phyloP scores from a whole-genome alignment of 2,797 vertebrate species.

The Silurus lanzhouensis region DNA sequence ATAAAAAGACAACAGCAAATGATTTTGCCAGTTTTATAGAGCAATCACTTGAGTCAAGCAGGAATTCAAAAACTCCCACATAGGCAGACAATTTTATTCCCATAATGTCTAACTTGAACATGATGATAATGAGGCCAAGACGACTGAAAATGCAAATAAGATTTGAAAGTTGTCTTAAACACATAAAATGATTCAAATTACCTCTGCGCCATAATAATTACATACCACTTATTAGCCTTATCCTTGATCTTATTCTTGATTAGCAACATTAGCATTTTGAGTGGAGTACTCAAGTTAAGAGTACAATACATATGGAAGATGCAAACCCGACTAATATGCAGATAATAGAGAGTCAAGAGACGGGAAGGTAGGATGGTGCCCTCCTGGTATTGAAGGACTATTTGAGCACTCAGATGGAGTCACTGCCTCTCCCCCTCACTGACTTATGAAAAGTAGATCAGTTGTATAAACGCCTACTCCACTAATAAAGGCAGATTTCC shows the following conservation, averaged over 20 bases:
- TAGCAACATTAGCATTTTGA: slow-evolving; percentile 3
- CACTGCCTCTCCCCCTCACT: slow-evolving; percentile 62
- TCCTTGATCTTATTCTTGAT: neutral
- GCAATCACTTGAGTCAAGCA: slow-evolving; percentile 1
- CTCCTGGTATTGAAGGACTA: slow-evolving; percentile 30
- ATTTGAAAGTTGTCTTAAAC: neutral
- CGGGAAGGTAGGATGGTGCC: slow-evolving; percentile 14
- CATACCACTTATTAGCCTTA: neutral
- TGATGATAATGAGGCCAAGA: neutral
- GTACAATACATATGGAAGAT: neutral
- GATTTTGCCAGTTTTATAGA: neutral
- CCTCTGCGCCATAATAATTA: slow-evolving; percentile 8
- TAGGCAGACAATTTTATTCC: neutral
- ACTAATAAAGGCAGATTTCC: slow-evolving; percentile 72
- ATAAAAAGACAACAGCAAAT: neutral
- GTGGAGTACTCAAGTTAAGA: neutral
- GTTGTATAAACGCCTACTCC: slow-evolving; percentile 62
- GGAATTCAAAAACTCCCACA: neutral
- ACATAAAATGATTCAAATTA: slow-evolving; percentile 13
- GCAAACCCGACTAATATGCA: neutral
- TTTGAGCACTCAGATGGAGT: slow-evolving; percentile 61
- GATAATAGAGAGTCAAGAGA: slow-evolving; percentile 17
- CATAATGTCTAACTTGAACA: neutral
- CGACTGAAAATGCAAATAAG: neutral
- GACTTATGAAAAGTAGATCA: slow-evolving; percentile 77